Evolutionary conservation across 2,888 invertebrate genomes (phyloP), one percentile per base, ranked within the genome.

Genomic region (Cheilosia pagana): DNA sequence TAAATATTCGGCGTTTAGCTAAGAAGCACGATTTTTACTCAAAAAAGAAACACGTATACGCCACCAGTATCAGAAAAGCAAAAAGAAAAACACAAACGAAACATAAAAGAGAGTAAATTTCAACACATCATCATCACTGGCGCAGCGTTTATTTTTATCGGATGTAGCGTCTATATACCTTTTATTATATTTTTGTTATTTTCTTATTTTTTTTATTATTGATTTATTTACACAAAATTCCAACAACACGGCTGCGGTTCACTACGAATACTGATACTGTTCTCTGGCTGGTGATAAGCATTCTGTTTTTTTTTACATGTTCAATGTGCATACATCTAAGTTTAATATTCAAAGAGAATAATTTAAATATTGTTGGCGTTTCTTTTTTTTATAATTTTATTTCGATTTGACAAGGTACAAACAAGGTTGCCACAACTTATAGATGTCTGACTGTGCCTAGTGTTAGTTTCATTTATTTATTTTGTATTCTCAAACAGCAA

Each of bases 31-130:
- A 62, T 70, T 76, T 81, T 76, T 55, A 70, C 68, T 70, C 55
- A 10, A 81, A 78, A 72, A 72, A 83, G 39, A 63, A 83, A 12
- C 83, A 83, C 83, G 83, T 83, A 83, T 83, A 75, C 83, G 83
- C 83, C 79, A 83, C 79, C 83, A 55, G 75, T 50, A 71, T 35
- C 63, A 43, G 74, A 63, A 23, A 59, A 57, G 21, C 14, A 59
- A 55, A 74, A 55, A 10, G 23, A 63, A 16, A 48, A 50, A 76
- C 23, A 76, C 28, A 28, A 28, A 28, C 28, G 68, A 53, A 41
- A 53, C 45, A 16, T 45, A 19, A 53, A 65, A 43, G 50, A 65
- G 71, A 72, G 77, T 74, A 67, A 65, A 74, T 83, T 83, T 79
- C 83, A 79, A 79, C 83, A 83, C 74, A 79, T 68, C 74, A 74